Percentiles rank a stretch among this genome's conserved stretches.
phyloP scores from a whole-genome alignment of 1,140 invertebrate genomes.

The Maniola jurtina region DNA sequence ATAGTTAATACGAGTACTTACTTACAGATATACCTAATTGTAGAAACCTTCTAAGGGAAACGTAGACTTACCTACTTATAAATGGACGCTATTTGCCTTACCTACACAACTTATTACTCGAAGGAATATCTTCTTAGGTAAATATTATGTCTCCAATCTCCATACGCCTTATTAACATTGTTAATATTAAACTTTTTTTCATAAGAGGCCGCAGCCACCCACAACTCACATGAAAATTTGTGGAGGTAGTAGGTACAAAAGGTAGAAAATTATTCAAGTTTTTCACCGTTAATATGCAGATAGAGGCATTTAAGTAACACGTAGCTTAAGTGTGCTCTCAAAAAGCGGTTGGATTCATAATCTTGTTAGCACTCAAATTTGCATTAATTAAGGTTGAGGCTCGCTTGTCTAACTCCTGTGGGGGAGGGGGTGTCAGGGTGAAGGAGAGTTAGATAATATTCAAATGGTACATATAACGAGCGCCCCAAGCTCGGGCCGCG shows the following conservation, averaged over 20 bases:
- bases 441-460: constrained; percentile 67
- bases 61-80: too few relatives aligned
- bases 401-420: constrained; percentile 59
- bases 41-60: too few relatives aligned
- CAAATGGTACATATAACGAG: constrained; percentile 78
- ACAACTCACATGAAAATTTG: constrained; percentile 29
- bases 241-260: not conserved
- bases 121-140: not conserved
- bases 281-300: constrained; percentile 52
- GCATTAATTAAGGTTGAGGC: constrained; percentile 76
- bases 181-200: constrained; percentile 28
- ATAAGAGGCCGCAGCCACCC: constrained; percentile 15
- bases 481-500: constrained; percentile 50
- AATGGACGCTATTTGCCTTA: too few relatives aligned
- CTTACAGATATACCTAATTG: too few relatives aligned
- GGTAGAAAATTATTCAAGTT: constrained; percentile 43
- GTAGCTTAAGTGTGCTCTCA: constrained; percentile 57
- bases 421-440: constrained; percentile 36
- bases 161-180: constrained; percentile 15
- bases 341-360: constrained; percentile 75
- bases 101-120: not conserved
- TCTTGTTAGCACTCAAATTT: constrained; percentile 78
- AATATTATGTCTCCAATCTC: not conserved
- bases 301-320: constrained; percentile 58
- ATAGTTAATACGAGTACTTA: too few relatives aligned